A percentile compares a stretch with the other conserved stretches of the same genome.
These are phyloP conservation scores for Carcinoscorpius rotundicauda DNA, from an alignment of 1,140 invertebrate genomes.

Conservation along the genomic window DNA sequence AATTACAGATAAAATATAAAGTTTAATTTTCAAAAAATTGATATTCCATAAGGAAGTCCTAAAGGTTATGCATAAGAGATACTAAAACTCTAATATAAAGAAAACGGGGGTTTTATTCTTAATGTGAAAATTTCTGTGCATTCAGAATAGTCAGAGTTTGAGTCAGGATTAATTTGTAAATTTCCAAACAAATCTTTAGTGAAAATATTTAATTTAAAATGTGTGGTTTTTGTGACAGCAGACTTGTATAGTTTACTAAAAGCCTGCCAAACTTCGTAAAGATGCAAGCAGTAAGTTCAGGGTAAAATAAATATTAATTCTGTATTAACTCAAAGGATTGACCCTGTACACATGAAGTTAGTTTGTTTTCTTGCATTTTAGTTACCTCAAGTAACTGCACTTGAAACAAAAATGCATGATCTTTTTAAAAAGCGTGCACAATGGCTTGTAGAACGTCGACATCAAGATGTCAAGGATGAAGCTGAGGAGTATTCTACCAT, in stretches of 20 bases:
- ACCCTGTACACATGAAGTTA: neutral
- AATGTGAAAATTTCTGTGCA: too few species aligned
- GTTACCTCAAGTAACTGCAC: constrained; percentile 56
- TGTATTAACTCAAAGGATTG: neutral
- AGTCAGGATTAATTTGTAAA: too few species aligned
- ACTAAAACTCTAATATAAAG: too few species aligned
- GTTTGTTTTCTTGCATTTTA: constrained; percentile 31
- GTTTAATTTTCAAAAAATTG: too few species aligned
- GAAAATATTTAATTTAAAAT: neutral
- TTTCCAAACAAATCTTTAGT: too few species aligned
- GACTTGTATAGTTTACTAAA: constrained; percentile 29
- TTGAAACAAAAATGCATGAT: constrained; percentile 63
- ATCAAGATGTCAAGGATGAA: constrained; percentile 85
- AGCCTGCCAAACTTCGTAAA: neutral
- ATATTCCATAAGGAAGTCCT: too few species aligned
- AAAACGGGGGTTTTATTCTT: too few species aligned
- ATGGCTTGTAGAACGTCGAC: constrained; percentile 61
- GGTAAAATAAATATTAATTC: neutral
- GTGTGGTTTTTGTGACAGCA: constrained; percentile 9
- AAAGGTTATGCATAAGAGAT: too few species aligned
- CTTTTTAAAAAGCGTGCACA: constrained; percentile 55
- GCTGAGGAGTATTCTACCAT: constrained; percentile 63
- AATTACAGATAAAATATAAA: too few species aligned
- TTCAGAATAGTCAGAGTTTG: too few species aligned
- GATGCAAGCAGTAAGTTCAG: neutral